Evolutionary conservation across 2,113 vertebrate genomes (phyloP).

Genomic region (Tinamus guttatus): DNA sequence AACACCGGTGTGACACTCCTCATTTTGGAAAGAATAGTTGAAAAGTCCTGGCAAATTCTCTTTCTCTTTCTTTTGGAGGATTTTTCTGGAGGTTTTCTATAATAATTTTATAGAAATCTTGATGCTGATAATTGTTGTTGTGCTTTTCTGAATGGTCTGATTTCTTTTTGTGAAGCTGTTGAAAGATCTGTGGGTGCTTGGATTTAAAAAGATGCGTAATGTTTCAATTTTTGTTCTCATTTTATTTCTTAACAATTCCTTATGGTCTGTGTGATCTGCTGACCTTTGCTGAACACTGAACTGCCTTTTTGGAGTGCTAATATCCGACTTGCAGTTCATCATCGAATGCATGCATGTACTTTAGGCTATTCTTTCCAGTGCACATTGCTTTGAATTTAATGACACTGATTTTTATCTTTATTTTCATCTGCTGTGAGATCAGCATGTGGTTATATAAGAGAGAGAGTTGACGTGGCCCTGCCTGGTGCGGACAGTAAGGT

Average conservation of each 20-base stretch:
- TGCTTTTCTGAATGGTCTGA: neutral
- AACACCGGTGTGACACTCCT: fast-evolving
- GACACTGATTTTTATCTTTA: neutral
- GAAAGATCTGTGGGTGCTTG: neutral
- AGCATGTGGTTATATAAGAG: neutral
- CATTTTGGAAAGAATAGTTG: neutral
- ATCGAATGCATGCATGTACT: fast-evolving
- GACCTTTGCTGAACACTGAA: neutral
- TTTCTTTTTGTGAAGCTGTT: neutral
- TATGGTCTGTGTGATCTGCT: neutral
- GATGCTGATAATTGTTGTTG: neutral
- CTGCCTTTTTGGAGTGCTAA: neutral
- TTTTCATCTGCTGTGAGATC: neutral
- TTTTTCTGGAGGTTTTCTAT: neutral
- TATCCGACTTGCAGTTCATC: neutral
- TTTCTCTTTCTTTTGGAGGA: neutral
- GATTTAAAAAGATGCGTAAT: neutral
- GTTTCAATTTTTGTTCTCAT: neutral
- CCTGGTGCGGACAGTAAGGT: neutral
- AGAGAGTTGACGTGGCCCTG: neutral
- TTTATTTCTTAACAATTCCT: neutral
- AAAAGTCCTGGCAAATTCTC: neutral
- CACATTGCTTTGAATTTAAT: neutral
- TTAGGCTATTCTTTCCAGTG: neutral
- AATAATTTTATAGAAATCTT: no score